A percentile compares a stretch with the other conserved stretches of the same genome.
Evolutionary conservation across 2,888 invertebrate genomes (phyloP).

Genomic region (Andrena fulva): DNA sequence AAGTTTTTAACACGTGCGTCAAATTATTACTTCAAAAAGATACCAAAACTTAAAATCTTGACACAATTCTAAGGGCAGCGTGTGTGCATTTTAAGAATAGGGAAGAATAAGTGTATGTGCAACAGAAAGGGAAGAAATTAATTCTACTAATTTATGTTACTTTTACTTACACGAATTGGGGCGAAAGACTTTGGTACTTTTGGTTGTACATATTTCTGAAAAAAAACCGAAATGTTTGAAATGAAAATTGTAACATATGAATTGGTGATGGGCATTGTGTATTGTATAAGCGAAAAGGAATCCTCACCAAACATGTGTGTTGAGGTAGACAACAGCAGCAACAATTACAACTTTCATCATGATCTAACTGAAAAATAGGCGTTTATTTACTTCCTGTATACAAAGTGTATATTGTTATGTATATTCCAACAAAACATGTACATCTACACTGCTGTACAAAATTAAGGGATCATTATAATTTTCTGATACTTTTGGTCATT

Average conservation of each 20-base stretch:
- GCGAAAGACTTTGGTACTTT: constrained; percentile 84
- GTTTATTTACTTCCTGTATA: background rate
- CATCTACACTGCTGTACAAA: background rate
- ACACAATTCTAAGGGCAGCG: too few relatives aligned
- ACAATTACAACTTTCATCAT: constrained; percentile 79
- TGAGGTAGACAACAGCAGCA: constrained; percentile 78
- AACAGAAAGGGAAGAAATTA: background rate
- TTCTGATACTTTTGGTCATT: background rate
- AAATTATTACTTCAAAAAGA: too few relatives aligned
- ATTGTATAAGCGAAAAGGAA: background rate
- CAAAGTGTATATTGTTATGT: too few relatives aligned
- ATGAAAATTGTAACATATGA: background rate
- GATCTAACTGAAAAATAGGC: constrained; percentile 73
- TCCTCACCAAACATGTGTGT: constrained; percentile 73
- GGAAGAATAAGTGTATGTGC: background rate
- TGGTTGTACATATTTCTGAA: constrained; percentile 81
- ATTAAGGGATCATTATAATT: background rate
- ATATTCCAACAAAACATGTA: too few relatives aligned
- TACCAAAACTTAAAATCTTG: too few relatives aligned
- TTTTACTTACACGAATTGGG: constrained; percentile 77
- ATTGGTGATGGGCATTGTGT: background rate
- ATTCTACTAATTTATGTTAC: background rate
- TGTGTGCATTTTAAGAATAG: background rate
- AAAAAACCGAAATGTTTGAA: constrained; percentile 26
- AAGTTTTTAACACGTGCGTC: too few relatives aligned